Base-by-base conservation (phyloP, 2,113 vertebrate genomes). In the Lucifuga dentata region DNA sequence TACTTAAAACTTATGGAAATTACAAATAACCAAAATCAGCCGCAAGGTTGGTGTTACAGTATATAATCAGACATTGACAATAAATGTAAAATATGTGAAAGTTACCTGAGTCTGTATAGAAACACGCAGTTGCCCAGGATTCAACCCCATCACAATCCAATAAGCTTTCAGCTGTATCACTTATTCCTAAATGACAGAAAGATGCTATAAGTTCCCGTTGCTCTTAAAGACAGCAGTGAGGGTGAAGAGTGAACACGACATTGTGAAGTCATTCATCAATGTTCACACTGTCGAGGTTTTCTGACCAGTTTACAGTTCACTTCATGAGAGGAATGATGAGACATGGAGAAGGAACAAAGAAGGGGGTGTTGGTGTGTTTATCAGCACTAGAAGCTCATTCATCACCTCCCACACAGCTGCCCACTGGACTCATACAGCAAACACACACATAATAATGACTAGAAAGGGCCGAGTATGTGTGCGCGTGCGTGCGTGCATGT, bases 391-490 rank as follows among this genome's bases (percentile, higher is more conserved):
- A 70, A 79, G 36, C 76, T 67, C 86, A 76, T 90, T 83, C 72
- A 81, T 89, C 88, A 90, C 86, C 87, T 89, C 88, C 88, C 85
- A 91, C 90, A 88, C 90, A 90, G 76, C 87, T 88, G 88, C 73
- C 82, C 78, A 51, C 62, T 76, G 58, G 65, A 86, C 73, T 67
- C 84, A 81, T 56, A 73, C 69, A 44, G 51, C 73, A 81, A 78
- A 83, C 24, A 55, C 67, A 85, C 74, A 63, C 58, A 67, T 15
- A 55, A 57, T 56, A 64, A 77, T 68, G 60, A 56, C 71, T 33
- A 8, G 52, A 52, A 79, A 59, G 72, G 62, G 40, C 12, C n/a
- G 49, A 11, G 76, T 29, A 78, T 52, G 62, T 59, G 46, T 62
- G 46, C 45, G 60, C 48, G 9, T 43, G 16, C 41, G 16, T 20